Conservation (phyloP, 1,140 invertebrate species). For the Aphaenogaster floridana region DNA sequence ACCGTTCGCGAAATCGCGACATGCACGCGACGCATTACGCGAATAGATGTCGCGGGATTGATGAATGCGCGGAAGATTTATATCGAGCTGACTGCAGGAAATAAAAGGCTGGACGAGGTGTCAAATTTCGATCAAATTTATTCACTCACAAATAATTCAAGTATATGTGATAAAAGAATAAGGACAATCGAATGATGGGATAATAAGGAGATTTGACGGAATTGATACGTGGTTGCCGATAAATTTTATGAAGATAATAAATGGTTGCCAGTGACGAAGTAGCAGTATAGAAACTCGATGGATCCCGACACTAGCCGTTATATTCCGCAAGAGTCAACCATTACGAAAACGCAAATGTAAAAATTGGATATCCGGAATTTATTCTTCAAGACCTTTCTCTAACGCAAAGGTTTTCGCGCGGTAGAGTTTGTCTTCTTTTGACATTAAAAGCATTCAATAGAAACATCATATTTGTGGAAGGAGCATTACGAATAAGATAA, state of each 20-base stretch:
- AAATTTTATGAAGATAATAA: slow-evolving; percentile 18
- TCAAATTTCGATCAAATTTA: slow-evolving; percentile 66
- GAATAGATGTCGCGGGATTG: slow-evolving; percentile 56
- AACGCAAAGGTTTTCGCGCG: not conserved
- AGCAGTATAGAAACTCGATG: slow-evolving; percentile 34
- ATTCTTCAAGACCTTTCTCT: not conserved
- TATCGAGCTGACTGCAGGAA: slow-evolving; percentile 22
- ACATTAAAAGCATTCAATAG: slow-evolving; percentile 37
- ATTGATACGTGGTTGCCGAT: not conserved
- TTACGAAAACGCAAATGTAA: not conserved
- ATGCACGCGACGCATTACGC: slow-evolving; percentile 63
- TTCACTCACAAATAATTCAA: slow-evolving; percentile 37
- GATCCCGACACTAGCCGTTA: not conserved
- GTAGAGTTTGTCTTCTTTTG: not conserved
- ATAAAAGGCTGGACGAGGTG: slow-evolving; percentile 67
- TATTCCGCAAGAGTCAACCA: not conserved
- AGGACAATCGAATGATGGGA: not conserved
- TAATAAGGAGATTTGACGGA: not conserved
- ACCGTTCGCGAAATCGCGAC: slow-evolving; percentile 50
- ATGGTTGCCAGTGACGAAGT: slow-evolving; percentile 64
- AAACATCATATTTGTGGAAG: slow-evolving; percentile 21
- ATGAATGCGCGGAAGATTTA: slow-evolving; percentile 67
- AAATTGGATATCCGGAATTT: slow-evolving; percentile 10
- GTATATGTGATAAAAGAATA: slow-evolving; percentile 5
- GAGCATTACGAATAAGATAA: not conserved